A percentile compares a stretch with the other conserved stretches of the same genome.
Evolutionary conservation across 2,888 invertebrate genomes (phyloP).

Genomic region (Epinotia demarniana): DNA sequence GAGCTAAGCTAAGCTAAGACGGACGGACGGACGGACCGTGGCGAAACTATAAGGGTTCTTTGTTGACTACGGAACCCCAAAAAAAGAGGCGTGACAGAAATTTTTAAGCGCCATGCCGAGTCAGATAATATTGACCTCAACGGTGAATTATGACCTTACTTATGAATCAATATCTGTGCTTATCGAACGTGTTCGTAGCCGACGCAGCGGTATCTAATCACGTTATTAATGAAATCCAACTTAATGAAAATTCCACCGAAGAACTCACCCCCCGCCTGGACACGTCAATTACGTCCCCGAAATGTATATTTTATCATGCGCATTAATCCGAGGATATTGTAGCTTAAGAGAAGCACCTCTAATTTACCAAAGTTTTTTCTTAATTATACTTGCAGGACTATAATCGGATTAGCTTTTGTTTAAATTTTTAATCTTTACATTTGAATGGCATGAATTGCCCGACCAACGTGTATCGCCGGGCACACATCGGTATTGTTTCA

Average conservation of each 20-base stretch:
- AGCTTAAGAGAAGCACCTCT: not conserved
- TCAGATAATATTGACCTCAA: not conserved
- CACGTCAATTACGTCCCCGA: slow-evolving; percentile 46
- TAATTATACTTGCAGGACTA: not conserved
- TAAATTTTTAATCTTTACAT: too few species aligned
- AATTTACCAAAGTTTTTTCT: slow-evolving; percentile 5
- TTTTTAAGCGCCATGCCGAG: too few species aligned
- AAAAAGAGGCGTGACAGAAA: too few species aligned
- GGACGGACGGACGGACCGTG: too few species aligned
- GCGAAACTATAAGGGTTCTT: too few species aligned
- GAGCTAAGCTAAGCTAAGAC: too few species aligned
- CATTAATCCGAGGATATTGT: slow-evolving; percentile 41
- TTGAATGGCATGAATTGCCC: too few species aligned
- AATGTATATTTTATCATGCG: slow-evolving; percentile 45
- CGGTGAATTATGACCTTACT: not conserved
- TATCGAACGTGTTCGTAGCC: slow-evolving; percentile 28
- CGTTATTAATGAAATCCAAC: slow-evolving; percentile 56
- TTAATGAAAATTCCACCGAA: slow-evolving; percentile 57
- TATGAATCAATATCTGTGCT: not conserved
- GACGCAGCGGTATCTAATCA: slow-evolving; percentile 50
- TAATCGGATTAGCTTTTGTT: slow-evolving; percentile 1
- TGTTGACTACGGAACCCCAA: too few species aligned
- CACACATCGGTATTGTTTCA: not conserved
- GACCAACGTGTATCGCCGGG: too few species aligned
- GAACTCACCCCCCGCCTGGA: slow-evolving; percentile 39